Base-by-base conservation (phyloP, 2,113 vertebrate genomes). In the Corapipo altera region DNA sequence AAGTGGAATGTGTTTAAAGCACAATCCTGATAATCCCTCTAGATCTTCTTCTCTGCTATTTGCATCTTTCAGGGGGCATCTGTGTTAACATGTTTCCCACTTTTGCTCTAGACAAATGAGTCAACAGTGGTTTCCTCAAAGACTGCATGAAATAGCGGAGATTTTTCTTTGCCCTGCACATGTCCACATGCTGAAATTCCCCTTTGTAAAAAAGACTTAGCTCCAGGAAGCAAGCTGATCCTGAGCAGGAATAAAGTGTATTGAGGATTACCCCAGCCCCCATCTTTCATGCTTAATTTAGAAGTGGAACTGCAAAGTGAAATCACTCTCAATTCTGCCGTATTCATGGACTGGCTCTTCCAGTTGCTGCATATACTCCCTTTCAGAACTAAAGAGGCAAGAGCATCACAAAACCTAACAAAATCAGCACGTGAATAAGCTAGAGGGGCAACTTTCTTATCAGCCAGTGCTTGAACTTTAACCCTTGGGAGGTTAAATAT, bases 1-100 rank as follows among this genome's bases (percentile, higher is more conserved):
- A 95, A 57, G 57, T 84, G 83, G 88, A 96, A 96, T 84, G 69
- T 81, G 65, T 88, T 94, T 95, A 91, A 92, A 91, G 76, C 52
- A 44, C 61, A 91, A 37, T 87, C 44, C 41, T 65, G 48, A 46
- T 84, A 94, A 89, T 72, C 69, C 88, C 66, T 81, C 44, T 78
- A 75, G 79, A 67, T 75, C 58, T 84, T 76, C 58, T 82, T 81
- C 44, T 91, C 35, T 44, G 30, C 39, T 82, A 0, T 91, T 92
- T 89, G n/a, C 55, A 78, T 79, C 62, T 72, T 91, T 80, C 77
- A 78, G 58, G 30, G 35, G 48, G 44, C 62, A 85, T 87, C 70
- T 86, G 65, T 81, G 65, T 57, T 93, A 89, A 84, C 24, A 41
- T 5, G 3, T 78, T 86, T 80, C 37, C 21, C 28, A 52, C 57